Evolutionary conservation across 2,888 invertebrate genomes (phyloP), one percentile per base, ranked within the genome.

Genomic region (Drosophila atripex): DNA sequence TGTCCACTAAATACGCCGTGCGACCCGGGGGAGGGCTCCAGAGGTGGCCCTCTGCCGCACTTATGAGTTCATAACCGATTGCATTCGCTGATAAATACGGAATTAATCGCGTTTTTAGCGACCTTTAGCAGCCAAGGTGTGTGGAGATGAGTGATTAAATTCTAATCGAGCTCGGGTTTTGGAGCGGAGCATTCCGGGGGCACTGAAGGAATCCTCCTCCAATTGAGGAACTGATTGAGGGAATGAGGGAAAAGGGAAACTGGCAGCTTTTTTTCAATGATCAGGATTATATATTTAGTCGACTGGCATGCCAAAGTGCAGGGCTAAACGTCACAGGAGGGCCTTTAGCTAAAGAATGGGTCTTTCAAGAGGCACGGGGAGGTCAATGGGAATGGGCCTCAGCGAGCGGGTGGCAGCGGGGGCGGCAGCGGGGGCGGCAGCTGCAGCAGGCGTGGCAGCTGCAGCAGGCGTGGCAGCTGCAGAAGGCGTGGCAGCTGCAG

Each of bases 41-140:
- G 16, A 55, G 43, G 35, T 47, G 9, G 52, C 25, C 49, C 16
- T 14, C 7, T 3, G 59, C 41, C 50, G 61, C 50, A 28, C 52
- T 47, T 64, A 74, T 80, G 86, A 83, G 75, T 79, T 86, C 79
- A 78, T 76, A 73, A 70, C 38, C 66, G 80, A 82, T 82, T 80
- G 85, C 82, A 78, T 69, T 78, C 52, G 45, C 54, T 61, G 85
- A 82, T 82, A 82, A 80, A 68, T 68, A 39, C 35, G 46, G 43
- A 71, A 80, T 80, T 77, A 80, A 80, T 80, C 77, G 80, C 80
- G 86, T 75, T 77, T 77, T 63, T 57, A 18, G 16, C 21, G 21
- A 9, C 9, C 18, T 16, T 16, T 4, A 7, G 43, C 51, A 21
- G 12, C n/a, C n/a, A 0, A 70, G 70, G 66, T 68, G 68, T 68